Base-by-base conservation (phyloP, 1,140 invertebrate genomes). In the Piezodorus guildinii region DNA sequence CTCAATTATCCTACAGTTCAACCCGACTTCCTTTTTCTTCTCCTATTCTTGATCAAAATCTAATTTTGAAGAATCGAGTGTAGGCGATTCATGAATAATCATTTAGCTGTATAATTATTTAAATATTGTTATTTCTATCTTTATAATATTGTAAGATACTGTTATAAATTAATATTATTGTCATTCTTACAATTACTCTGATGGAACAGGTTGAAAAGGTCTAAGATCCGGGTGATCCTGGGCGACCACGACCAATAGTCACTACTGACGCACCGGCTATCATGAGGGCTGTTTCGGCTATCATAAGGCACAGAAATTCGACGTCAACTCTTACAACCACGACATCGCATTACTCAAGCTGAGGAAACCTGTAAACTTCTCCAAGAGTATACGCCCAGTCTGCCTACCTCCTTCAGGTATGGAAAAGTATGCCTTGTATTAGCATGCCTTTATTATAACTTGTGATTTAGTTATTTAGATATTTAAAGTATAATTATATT, bases 301-400 rank as follows among this genome's bases (percentile, higher is more conserved):
- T 90, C 59, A 84, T 90, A 68, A 79, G 85, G 64, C 89, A 93
- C 70, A 79, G 85, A 44, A 85, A 86, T 93, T 91, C 71, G 87
- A 91, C 72, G 80, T 84, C 6, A 85, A 88, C 68, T 87, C 86
- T 0, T 91, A 90, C 71, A 90, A 92, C 73, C 90, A 92, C 70
- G 90, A 94, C 71, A 87, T 93, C 58, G 90, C 90, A 0, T 73
- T 94, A 25, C 74, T 93, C 5, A 85, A 82, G 71, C 73, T 94
- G 44, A 73, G 87, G 17, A 86, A 87, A 71, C 82, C 86, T 0
- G 87, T 92, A 1, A 76, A 77, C 27, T 91, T 90, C 71, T 83
- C 83, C 0, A 90, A 88, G 75, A 85, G 82, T 60, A 83, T 93
- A 65, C 82, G 82, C 66, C 89, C 90, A 0, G 81, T 91, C 14